These are phyloP conservation scores for Rhopalosiphum maidis DNA, from an alignment of 1,140 invertebrate genomes.

Conservation along the genomic window DNA sequence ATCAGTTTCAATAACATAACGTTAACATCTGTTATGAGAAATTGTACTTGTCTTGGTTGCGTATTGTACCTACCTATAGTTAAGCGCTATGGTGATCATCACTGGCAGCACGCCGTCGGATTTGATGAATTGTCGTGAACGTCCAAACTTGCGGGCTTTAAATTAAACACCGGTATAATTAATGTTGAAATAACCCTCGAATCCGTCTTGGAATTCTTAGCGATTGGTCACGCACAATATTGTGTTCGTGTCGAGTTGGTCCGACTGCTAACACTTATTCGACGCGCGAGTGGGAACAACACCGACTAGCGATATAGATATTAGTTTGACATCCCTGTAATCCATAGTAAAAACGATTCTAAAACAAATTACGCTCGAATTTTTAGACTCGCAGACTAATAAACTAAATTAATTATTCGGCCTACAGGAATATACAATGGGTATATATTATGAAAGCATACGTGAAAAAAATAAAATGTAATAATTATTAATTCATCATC, in stretches of 20 bases:
- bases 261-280: no score
- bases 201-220: not conserved
- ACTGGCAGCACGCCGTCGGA: not conserved
- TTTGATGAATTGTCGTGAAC: not conserved
- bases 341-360: no score
- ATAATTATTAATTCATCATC: not conserved
- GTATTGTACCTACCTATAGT: not conserved
- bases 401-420: not conserved
- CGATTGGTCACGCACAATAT: not conserved
- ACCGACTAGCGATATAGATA: no score
- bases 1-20: not conserved
- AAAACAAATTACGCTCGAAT: no score
- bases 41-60: not conserved
- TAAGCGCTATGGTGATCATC: not conserved
- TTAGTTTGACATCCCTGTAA: no score
- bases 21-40: not conserved
- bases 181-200: not conserved
- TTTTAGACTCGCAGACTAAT: no score
- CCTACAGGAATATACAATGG: not conserved
- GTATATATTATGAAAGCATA: not conserved
- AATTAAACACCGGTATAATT: not conserved
- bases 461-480: not conserved
- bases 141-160: not conserved
- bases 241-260: not conserved
- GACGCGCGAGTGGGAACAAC: no score